These are phyloP conservation scores for Gallirallus australis DNA, from an alignment of 2,797 vertebrate genomes.

Conservation along the genomic window DNA sequence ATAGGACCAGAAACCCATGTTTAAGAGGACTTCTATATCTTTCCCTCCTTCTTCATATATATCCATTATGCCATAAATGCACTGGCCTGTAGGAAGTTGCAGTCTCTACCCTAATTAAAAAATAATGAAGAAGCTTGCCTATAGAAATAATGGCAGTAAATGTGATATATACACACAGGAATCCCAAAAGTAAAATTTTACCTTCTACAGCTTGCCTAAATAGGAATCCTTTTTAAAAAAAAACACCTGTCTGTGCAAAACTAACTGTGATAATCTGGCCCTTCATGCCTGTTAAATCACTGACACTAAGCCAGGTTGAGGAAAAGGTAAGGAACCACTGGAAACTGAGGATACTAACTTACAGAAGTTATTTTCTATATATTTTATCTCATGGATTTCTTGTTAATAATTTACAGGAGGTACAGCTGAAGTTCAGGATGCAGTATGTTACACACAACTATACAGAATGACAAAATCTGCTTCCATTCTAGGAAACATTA, in stretches of 20 bases:
- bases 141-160: background rate
- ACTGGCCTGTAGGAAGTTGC: background rate
- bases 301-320: background rate
- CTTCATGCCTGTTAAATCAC: background rate
- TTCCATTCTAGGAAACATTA: background rate
- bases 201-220: background rate
- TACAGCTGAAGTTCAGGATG: background rate
- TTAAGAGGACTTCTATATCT: background rate
- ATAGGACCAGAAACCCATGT: background rate
- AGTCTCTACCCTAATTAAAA: background rate
- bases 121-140: background rate
- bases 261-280: background rate
- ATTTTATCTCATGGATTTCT: background rate
- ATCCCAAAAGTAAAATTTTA: background rate
- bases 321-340: background rate
- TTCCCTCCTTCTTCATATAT: background rate
- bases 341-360: background rate
- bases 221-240: background rate
- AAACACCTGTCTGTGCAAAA: background rate
- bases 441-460: background rate
- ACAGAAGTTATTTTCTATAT: background rate
- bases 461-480: background rate
- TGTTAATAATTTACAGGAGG: background rate
- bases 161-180: accelerated
- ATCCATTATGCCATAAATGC: background rate